These are phyloP conservation scores for Centruroides sculpturatus DNA, from an alignment of 1,140 invertebrate species.

Conservation along the genomic window DNA sequence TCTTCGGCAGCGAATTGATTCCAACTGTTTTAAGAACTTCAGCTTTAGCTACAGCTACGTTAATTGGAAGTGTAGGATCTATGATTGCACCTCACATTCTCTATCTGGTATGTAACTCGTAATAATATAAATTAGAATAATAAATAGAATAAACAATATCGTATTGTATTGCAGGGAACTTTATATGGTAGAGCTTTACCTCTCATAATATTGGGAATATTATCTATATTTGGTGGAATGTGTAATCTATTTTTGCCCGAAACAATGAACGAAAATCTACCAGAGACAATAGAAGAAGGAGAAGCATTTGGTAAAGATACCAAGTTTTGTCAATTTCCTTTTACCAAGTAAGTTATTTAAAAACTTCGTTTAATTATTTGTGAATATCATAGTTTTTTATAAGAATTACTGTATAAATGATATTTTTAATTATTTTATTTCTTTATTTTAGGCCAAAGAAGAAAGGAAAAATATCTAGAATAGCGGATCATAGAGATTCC, in stretches of 20 bases:
- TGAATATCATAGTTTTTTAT: too few relatives aligned
- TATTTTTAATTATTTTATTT: too few relatives aligned
- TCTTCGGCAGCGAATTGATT: constrained; percentile 40
- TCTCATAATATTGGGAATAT: constrained; percentile 22
- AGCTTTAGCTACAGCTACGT: constrained; percentile 49
- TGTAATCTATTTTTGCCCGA: constrained; percentile 24
- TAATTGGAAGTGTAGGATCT: constrained; percentile 46
- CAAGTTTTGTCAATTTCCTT: constrained; percentile 19
- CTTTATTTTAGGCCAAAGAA: too few relatives aligned
- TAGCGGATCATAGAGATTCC: too few relatives aligned
- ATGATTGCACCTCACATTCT: constrained; percentile 52
- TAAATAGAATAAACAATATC: constrained; percentile 5
- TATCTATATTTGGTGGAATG: constrained; percentile 20
- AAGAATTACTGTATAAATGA: too few relatives aligned
- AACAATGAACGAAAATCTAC: constrained; percentile 21
- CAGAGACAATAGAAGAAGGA: constrained; percentile 22
- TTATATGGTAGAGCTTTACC: constrained; percentile 23
- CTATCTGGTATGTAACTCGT: constrained; percentile 35
- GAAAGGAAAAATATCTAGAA: too few relatives aligned
- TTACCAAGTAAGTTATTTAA: too few relatives aligned
- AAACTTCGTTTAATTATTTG: too few relatives aligned
- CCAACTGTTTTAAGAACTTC: constrained; percentile 44
- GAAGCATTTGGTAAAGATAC: constrained; percentile 27
- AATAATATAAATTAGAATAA: neutral
- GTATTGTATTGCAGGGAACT: constrained; percentile 14